These are phyloP conservation scores for Rotaria socialis DNA, from an alignment of 2,888 invertebrate genomes.

Conservation along the genomic window DNA sequence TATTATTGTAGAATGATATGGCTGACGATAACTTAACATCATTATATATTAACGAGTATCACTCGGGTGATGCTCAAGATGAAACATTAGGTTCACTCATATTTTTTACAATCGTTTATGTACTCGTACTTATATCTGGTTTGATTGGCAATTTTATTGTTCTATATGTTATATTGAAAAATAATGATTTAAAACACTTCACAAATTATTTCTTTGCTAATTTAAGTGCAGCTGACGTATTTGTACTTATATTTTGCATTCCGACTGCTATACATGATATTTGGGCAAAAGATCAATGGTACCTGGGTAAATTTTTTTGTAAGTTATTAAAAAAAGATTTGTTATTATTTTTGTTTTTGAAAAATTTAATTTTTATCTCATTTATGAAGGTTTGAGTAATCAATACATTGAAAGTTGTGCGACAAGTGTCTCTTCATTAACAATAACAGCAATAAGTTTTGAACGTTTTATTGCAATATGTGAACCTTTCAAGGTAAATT, in stretches of 20 bases:
- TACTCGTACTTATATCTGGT: constrained; percentile 24
- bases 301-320: constrained; percentile 28
- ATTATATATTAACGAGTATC: not conserved
- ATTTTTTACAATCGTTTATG: constrained; percentile 11
- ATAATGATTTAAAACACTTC: constrained; percentile 34
- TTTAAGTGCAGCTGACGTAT: constrained; percentile 21
- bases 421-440: constrained; percentile 23
- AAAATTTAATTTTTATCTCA: not conserved
- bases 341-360: not conserved
- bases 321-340: not conserved
- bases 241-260: constrained; percentile 36
- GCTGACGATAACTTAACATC: not conserved
- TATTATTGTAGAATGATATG: not conserved
- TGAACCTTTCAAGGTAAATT: constrained; percentile 20
- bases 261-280: constrained; percentile 32
- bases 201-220: constrained; percentile 34
- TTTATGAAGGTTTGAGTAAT: not conserved
- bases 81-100: constrained; percentile 5
- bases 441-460: constrained; percentile 31
- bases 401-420: constrained; percentile 33
- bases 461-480: constrained; percentile 35
- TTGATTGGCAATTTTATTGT: constrained; percentile 34
- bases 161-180: constrained; percentile 35
- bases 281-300: constrained; percentile 34
- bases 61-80: not conserved